These are phyloP conservation scores for Baryphthengus martii DNA, from an alignment of 2,113 vertebrate species.

Conservation along the genomic window DNA sequence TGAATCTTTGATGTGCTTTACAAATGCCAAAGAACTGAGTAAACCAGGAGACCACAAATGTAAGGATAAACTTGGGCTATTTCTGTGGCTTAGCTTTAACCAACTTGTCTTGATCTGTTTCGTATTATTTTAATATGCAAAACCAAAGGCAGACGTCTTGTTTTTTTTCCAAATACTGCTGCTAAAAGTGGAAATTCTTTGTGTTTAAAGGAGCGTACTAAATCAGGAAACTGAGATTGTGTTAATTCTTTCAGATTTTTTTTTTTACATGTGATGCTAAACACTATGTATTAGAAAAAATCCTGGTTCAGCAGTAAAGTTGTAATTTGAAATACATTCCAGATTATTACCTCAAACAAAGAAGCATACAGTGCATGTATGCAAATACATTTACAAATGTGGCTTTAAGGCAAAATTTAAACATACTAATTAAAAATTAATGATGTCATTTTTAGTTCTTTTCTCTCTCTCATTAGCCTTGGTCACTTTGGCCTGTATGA, in stretches of 20 bases:
- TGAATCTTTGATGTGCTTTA: neutral
- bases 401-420: neutral
- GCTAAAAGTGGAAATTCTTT: neutral
- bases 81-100: neutral
- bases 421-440: neutral
- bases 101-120: neutral
- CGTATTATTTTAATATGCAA: neutral
- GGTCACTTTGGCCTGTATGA: neutral
- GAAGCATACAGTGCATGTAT: neutral
- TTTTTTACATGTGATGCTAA: neutral
- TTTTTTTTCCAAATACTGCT: neutral
- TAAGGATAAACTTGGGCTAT: neutral
- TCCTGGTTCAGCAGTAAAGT: neutral
- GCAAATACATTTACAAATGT: neutral
- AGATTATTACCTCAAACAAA: neutral
- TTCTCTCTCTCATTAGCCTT: neutral
- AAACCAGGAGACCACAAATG: neutral
- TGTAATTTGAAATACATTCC: neutral
- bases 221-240: neutral
- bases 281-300: neutral
- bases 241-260: neutral
- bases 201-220: neutral
- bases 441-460: neutral
- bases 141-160: neutral
- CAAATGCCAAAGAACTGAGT: neutral